Conservation (phyloP, 2,113 vertebrate species). For the Corythornis madagascariensis region DNA sequence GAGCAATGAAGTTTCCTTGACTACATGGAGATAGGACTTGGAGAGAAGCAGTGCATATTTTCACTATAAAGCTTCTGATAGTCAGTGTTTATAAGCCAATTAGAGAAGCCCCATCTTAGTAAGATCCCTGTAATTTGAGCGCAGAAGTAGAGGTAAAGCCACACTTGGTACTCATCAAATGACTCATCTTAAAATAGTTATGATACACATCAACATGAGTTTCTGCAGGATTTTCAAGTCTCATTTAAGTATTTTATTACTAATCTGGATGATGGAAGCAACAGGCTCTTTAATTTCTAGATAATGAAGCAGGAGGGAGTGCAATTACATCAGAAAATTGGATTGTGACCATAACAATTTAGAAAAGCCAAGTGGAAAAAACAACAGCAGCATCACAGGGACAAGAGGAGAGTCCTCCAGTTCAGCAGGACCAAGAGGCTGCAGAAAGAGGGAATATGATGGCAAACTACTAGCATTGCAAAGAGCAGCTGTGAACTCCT, state of each 20-base stretch:
- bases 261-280: not conserved
- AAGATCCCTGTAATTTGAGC: not conserved
- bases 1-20: not conserved
- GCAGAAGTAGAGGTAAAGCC: not conserved
- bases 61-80: not conserved
- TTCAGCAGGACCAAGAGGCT: not conserved
- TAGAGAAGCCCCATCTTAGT: not conserved
- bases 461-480: not conserved
- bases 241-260: not conserved
- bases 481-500: not conserved
- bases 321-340: not conserved
- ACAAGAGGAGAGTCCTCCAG: not conserved
- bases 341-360: not conserved
- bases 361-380: not conserved
- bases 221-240: not conserved
- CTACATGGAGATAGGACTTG: not conserved
- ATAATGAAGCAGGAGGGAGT: conserved; percentile 7
- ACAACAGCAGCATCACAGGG: not conserved
- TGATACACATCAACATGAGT: not conserved
- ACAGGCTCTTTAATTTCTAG: not conserved
- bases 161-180: not conserved
- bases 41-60: not conserved
- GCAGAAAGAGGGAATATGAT: not conserved
- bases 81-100: not conserved
- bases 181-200: not conserved